phyloP scores from a whole-genome alignment of 2,797 vertebrate species.

The Parambassis ranga region DNA sequence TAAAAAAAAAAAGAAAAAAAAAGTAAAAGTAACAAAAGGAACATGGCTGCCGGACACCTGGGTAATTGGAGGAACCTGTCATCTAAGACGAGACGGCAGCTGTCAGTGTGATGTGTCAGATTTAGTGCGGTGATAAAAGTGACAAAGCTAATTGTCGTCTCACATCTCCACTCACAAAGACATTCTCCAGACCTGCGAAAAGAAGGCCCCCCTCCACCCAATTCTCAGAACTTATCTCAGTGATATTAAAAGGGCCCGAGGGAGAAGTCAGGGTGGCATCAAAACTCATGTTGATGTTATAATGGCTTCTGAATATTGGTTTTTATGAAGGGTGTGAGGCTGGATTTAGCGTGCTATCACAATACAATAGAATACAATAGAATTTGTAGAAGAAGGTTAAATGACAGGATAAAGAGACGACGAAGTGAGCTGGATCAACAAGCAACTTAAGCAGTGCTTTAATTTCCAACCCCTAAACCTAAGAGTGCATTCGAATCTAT shows the following conservation, averaged over 20 bases:
- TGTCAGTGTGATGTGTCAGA: constrained; percentile 43
- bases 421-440: neutral
- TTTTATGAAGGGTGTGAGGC: neutral
- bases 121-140: constrained; percentile 32
- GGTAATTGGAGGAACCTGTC: constrained; percentile 54
- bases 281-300: constrained; percentile 29
- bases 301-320: neutral
- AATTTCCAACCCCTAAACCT: neutral
- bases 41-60: constrained; percentile 41
- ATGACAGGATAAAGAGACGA: neutral
- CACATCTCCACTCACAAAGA: constrained; percentile 10
- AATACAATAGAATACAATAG: too few species aligned
- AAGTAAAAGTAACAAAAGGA: constrained; percentile 30
- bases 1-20: constrained; percentile 47
- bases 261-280: constrained; percentile 25
- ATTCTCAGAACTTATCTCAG: constrained; percentile 7
- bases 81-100: constrained; percentile 11
- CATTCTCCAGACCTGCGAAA: constrained; percentile 22
- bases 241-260: constrained; percentile 44
- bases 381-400: too few species aligned
- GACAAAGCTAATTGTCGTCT: constrained; percentile 58
- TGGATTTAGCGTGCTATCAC: neutral
- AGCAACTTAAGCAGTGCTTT: neutral
- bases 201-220: constrained; percentile 9
- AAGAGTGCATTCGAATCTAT: neutral